These are phyloP conservation scores for Salvelinus fontinalis DNA, from an alignment of 2,113 vertebrate genomes.

Conservation along the genomic window DNA sequence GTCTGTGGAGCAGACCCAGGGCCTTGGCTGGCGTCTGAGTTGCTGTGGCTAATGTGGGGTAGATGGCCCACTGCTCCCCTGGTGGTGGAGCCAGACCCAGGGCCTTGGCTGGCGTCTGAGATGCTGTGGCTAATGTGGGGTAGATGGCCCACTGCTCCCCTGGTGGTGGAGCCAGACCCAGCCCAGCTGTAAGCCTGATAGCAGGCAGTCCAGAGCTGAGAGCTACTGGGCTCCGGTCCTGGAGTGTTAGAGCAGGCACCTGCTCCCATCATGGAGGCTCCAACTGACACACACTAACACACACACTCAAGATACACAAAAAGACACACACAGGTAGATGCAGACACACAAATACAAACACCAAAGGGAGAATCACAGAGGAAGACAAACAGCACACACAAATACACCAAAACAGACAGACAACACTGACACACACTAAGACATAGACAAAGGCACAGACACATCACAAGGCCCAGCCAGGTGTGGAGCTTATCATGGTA, in stretches of 20 bases:
- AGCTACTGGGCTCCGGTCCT: background rate
- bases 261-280: background rate
- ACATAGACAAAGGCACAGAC: background rate
- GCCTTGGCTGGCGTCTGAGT: slow-evolving; percentile 65
- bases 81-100: slow-evolving; percentile 40
- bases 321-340: background rate
- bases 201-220: slow-evolving; percentile 6
- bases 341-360: background rate
- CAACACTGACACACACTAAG: background rate
- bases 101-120: slow-evolving; percentile 65
- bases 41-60: slow-evolving; percentile 7
- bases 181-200: slow-evolving; percentile 47
- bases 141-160: slow-evolving; percentile 1
- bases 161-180: slow-evolving; percentile 36
- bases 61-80: slow-evolving; percentile 5
- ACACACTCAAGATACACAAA: background rate
- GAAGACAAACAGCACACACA: slow-evolving; percentile 25
- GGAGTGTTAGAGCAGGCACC: background rate
- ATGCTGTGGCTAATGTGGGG: background rate
- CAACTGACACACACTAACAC: background rate
- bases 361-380: background rate
- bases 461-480: slow-evolving; percentile 16
- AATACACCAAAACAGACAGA: slow-evolving; percentile 2
- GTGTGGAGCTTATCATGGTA: no score
- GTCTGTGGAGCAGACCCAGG: slow-evolving; percentile 57